These are phyloP conservation scores for Drosophila anceps DNA, from an alignment of 2,888 invertebrate species.

Conservation along the genomic window DNA sequence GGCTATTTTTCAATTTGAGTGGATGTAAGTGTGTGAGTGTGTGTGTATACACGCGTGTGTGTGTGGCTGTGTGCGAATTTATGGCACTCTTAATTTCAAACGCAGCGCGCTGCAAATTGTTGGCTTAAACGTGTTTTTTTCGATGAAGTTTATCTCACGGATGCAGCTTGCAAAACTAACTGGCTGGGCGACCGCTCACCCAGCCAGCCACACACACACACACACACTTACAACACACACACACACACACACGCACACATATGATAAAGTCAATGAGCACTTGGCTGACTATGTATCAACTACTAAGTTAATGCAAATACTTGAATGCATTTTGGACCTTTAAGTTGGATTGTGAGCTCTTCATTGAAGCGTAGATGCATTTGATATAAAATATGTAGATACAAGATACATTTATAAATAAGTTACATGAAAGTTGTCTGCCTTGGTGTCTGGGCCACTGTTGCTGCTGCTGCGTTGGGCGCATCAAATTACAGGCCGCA, in stretches of 20 bases:
- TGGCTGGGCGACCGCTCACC: conserved; percentile 45
- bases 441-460: conserved; percentile 32
- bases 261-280: conserved; percentile 44
- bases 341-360: conserved; percentile 19
- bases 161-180: conserved; percentile 75
- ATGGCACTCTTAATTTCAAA: conserved; percentile 67
- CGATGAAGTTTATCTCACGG: conserved; percentile 69
- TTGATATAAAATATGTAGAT: conserved; percentile 1
- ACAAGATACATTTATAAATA: conserved; percentile 14
- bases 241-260: conserved; percentile 16
- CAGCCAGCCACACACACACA: conserved; percentile 29
- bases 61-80: conserved; percentile 36
- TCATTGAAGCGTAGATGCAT: conserved; percentile 7
- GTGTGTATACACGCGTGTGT: conserved; percentile 6
- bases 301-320: conserved; percentile 24
- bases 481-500: conserved; percentile 67
- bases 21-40: conserved; percentile 8
- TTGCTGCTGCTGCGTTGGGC: background rate
- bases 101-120: conserved; percentile 53
- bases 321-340: conserved; percentile 18
- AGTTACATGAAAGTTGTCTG: conserved; percentile 60
- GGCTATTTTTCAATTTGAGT: conserved; percentile 53
- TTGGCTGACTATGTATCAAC: conserved; percentile 20
- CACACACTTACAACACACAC: conserved; percentile 8
- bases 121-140: conserved; percentile 67